These are phyloP conservation scores for Epistrophe grossulariae DNA, from an alignment of 2,888 invertebrate genomes.

Conservation along the genomic window DNA sequence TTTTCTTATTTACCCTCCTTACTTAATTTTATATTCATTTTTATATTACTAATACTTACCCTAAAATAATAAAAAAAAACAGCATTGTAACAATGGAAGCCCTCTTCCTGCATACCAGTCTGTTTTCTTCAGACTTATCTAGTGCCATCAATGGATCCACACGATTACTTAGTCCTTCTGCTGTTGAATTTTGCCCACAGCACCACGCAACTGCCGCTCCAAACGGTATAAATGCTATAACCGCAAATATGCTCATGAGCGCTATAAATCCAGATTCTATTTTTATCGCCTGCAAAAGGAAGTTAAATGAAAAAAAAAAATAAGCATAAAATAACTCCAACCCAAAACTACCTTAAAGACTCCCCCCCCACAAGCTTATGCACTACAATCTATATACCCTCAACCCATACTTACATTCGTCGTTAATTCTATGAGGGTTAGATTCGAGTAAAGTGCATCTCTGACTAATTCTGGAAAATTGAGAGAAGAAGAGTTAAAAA, in stretches of 20 bases:
- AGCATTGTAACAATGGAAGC: constrained; percentile 81
- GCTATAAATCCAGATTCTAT: constrained; percentile 89
- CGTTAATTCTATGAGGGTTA: constrained; percentile 81
- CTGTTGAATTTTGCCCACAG: constrained; percentile 82
- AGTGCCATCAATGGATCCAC: constrained; percentile 81
- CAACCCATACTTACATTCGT: constrained; percentile 80
- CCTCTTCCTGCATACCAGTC: constrained; percentile 81
- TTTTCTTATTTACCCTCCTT: background rate
- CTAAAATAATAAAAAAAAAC: constrained; percentile 81
- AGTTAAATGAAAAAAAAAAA: background rate
- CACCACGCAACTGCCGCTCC: constrained; percentile 86
- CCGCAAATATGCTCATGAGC: constrained; percentile 86
- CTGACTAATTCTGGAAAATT: constrained; percentile 81
- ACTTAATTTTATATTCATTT: background rate
- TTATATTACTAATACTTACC: constrained; percentile 78
- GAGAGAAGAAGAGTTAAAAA: constrained; percentile 21
- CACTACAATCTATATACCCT: background rate
- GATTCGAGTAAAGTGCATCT: constrained; percentile 82
- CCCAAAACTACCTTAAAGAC: background rate
- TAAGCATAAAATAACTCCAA: constrained; percentile 8
- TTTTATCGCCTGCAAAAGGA: constrained; percentile 87
- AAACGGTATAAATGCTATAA: constrained; percentile 88
- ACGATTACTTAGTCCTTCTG: constrained; percentile 83
- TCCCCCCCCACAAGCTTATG: background rate
- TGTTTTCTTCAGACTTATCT: constrained; percentile 81